These are phyloP conservation scores for Eulemur rufifrons DNA, from an alignment of 2,113 vertebrate species.

Conservation along the genomic window DNA sequence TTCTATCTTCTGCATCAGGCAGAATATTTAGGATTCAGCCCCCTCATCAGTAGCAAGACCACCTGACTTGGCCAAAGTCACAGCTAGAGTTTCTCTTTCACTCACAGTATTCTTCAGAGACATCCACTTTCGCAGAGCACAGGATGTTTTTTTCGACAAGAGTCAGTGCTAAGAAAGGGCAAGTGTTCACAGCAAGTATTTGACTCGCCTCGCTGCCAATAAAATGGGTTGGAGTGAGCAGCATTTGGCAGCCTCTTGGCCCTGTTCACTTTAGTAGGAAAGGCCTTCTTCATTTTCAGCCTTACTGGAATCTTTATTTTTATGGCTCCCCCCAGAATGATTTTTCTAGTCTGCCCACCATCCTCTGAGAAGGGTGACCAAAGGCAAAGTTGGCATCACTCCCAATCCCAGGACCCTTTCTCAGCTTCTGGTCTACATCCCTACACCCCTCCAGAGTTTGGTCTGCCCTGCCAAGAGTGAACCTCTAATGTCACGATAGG, in stretches of 20 bases:
- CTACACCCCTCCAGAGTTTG: background rate
- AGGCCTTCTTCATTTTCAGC: background rate
- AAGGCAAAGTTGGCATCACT: background rate
- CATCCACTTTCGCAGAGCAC: constrained; percentile 1
- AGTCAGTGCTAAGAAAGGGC: constrained; percentile 32
- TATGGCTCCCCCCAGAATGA: background rate
- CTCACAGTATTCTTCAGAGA: constrained; percentile 23
- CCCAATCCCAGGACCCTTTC: background rate
- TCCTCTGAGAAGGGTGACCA: background rate
- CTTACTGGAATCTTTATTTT: background rate
- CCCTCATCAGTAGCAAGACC: background rate
- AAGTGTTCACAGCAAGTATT: background rate
- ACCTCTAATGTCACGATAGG: background rate
- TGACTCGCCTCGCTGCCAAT: background rate
- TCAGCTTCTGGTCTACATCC: background rate
- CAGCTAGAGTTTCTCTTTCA: constrained; percentile 28
- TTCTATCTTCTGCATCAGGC: background rate
- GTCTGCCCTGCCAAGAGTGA: background rate
- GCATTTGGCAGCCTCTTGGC: background rate
- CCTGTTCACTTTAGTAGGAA: constrained; percentile 1
- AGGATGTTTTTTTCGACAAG: constrained; percentile 27
- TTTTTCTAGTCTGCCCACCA: background rate
- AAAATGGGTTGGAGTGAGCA: background rate
- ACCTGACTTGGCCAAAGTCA: background rate
- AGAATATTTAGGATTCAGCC: background rate